Conservation (phyloP, 2,888 invertebrate genomes). For the Monopis laevigella region DNA sequence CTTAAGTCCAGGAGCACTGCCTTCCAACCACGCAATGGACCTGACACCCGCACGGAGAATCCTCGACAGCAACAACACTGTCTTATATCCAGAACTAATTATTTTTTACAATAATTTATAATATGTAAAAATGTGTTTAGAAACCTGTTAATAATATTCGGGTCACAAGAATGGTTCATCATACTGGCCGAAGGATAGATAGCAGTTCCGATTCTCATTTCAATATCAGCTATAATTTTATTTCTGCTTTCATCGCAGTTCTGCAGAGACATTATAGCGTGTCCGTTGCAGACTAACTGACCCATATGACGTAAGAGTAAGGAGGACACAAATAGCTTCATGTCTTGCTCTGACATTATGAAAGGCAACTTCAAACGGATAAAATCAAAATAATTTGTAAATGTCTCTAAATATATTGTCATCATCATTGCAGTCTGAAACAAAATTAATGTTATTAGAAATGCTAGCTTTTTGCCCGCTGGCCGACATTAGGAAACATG, state of each 20-base stretch:
- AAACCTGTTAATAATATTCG: slow-evolving; percentile 80
- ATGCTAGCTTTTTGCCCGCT: no score
- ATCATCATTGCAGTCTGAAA: slow-evolving; percentile 74
- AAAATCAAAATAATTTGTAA: slow-evolving; percentile 71
- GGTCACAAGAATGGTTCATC: slow-evolving; percentile 94
- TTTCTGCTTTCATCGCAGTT: slow-evolving; percentile 21
- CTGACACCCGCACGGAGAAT: no score
- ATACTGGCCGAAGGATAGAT: slow-evolving; percentile 88
- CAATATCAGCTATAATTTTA: slow-evolving; percentile 32
- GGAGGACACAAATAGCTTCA: slow-evolving; percentile 68
- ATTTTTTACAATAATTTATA: no score
- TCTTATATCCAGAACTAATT: no score
- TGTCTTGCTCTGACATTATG: slow-evolving; percentile 32
- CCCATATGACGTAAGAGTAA: slow-evolving; percentile 78
- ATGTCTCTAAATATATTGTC: slow-evolving; percentile 70
- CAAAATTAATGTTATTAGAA: no score
- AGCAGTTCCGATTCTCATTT: slow-evolving; percentile 73
- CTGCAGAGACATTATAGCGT: slow-evolving; percentile 58
- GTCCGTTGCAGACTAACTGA: slow-evolving; percentile 84
- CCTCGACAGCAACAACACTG: no score
- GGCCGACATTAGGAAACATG: no score
- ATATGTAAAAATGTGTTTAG: no score
- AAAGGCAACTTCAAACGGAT: slow-evolving; percentile 44
- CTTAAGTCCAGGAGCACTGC: no score
- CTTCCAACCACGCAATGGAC: no score